These are phyloP conservation scores for Mirza zaza DNA, from an alignment of 2,113 vertebrate species.

Conservation along the genomic window DNA sequence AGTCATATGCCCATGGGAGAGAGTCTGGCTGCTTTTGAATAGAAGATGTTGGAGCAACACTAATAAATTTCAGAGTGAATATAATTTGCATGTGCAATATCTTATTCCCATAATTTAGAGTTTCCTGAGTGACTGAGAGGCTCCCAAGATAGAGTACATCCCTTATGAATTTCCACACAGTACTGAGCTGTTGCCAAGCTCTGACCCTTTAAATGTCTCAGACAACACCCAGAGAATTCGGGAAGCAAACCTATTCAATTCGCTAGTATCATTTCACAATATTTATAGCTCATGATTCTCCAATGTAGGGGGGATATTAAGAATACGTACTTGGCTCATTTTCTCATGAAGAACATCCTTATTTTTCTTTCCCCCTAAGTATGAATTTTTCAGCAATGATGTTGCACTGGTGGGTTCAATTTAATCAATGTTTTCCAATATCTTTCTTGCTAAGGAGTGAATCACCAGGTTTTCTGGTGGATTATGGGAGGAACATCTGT, in stretches of 20 bases:
- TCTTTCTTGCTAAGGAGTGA: conserved; percentile 22
- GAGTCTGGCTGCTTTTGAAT: conserved; percentile 47
- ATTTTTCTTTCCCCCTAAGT: neutral
- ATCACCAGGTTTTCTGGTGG: conserved; percentile 35
- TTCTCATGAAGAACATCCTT: conserved; percentile 14
- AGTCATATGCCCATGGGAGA: conserved; percentile 43
- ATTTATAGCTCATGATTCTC: conserved; percentile 26
- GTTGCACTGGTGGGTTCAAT: neutral
- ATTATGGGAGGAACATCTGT: neutral
- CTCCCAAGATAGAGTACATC: conserved; percentile 36
- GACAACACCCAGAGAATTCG: neutral
- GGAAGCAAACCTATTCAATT: conserved; percentile 33
- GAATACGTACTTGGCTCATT: neutral
- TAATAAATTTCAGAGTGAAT: conserved; percentile 42
- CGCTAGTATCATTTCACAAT: conserved; percentile 47
- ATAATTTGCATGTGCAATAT: conserved; percentile 49
- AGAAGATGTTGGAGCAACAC: conserved; percentile 31
- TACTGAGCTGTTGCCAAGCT: neutral
- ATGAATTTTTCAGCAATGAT: conserved; percentile 63
- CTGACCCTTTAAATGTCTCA: conserved; percentile 58
- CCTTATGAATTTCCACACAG: conserved; percentile 17
- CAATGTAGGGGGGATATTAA: neutral
- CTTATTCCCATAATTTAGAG: conserved; percentile 55
- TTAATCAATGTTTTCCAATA: conserved; percentile 31
- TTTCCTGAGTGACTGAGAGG: conserved; percentile 48